Evolutionary conservation across 2,797 vertebrate species (phyloP), one percentile per base, ranked within the genome.

Genomic region (Pristis pectinata): DNA sequence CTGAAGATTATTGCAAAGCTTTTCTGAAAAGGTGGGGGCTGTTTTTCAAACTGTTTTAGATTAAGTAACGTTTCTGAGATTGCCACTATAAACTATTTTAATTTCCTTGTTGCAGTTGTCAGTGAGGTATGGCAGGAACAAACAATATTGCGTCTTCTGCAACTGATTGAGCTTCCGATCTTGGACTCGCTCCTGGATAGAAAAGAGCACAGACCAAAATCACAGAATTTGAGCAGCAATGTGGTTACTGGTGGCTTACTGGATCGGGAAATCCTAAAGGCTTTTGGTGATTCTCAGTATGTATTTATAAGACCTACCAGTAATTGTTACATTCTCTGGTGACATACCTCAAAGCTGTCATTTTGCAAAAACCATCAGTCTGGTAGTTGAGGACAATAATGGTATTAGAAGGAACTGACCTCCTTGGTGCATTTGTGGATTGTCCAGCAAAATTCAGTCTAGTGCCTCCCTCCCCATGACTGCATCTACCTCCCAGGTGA

Each of bases 271-370:
- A 98, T 99, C 96, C 98, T 99, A 95, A 99, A 99, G 96, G 99
- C 99, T 95, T 99, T 99, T 95, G 97, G 98, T 95, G 98, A 99
- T 96, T 98, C 99, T 22, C 98, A 99, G 99, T 99, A 96, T 95
- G 99, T 97, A 91, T 49, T 15, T 92, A 1, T 91, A 37, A 59
- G 56, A 64, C 6, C 34, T 91, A 87, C n/a, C 82, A 30, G 53
- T 87, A 10, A 0, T 64, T 37, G 59, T 67, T 91, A n/a, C 87
- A 24, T 8, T 10, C 0, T 19, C 56, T n/a, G 30, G 30, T 34
- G 27, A 67, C 9, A 34, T 64, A 91, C 19, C 17, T 2, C 80
- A 74, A 74, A 0, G 27, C 70, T 72, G 70, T 59, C n/a, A n/a
- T n/a, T n/a, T 64, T 67, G 59, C 8, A 5, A 41, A 67, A 1